Conservation (phyloP, 2,113 vertebrate genomes). For the Eclectus roratus region DNA sequence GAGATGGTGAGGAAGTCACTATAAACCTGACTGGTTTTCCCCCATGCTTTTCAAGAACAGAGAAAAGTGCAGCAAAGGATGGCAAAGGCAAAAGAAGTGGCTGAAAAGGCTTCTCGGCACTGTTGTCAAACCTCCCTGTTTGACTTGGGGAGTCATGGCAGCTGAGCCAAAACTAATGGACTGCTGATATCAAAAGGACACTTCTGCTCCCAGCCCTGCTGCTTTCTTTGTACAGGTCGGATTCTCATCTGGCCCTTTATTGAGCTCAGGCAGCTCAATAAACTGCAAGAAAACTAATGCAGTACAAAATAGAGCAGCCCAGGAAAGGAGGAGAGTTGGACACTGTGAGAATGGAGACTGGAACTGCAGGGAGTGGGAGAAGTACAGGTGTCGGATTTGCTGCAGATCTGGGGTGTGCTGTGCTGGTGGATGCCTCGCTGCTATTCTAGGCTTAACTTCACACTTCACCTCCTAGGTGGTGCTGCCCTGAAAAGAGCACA, state of each 20-base stretch:
- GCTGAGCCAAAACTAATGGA: neutral
- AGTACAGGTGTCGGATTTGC: rapidly evolving
- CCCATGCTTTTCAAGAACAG: neutral
- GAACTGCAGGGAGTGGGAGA: neutral
- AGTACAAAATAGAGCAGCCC: neutral
- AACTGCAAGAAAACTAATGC: neutral
- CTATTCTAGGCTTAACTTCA: neutral
- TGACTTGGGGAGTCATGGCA: neutral
- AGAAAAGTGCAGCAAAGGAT: neutral
- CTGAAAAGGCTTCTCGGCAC: neutral
- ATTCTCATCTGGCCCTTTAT: neutral
- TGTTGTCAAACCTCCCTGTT: neutral
- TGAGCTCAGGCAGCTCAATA: neutral
- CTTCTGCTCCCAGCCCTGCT: neutral
- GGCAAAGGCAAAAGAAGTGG: neutral
- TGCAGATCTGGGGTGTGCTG: neutral
- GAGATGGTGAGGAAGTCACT: neutral
- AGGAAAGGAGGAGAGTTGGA: neutral
- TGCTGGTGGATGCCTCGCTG: neutral
- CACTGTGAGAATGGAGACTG: neutral
- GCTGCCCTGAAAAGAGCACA: neutral
- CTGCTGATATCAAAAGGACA: neutral
- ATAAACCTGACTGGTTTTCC: neutral
- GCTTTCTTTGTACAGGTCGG: neutral
- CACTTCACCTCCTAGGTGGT: neutral